Percentiles rank a stretch among this genome's conserved stretches.
These are phyloP conservation scores for Thecophora atra DNA, from an alignment of 2,888 invertebrate species.

Conservation along the genomic window DNA sequence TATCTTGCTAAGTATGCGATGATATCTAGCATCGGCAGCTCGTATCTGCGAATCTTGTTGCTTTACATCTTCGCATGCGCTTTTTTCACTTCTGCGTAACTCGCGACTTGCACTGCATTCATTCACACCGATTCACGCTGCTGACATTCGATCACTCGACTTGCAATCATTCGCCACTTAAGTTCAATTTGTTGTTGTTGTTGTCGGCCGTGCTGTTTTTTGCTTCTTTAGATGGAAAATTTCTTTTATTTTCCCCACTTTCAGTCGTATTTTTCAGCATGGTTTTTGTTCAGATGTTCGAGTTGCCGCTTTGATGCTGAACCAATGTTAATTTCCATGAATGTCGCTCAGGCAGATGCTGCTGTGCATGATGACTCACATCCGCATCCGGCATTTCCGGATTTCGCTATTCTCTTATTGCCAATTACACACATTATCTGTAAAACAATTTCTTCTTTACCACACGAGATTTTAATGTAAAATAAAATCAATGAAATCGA, in stretches of 20 bases:
- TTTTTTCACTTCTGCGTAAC: slow-evolving; percentile 15
- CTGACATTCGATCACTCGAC: slow-evolving; percentile 17
- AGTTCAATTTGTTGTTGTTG: background rate
- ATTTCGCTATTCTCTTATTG: background rate
- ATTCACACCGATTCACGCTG: slow-evolving; percentile 4
- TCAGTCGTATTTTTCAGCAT: background rate
- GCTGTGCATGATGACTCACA: slow-evolving; percentile 1
- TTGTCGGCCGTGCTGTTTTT: slow-evolving; percentile 16
- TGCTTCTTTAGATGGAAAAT: background rate
- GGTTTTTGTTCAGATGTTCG: background rate
- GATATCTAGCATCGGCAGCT: background rate
- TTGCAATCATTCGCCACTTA: background rate
- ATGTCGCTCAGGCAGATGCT: slow-evolving; percentile 30
- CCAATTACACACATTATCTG: background rate
- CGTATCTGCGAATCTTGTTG: slow-evolving; percentile 10
- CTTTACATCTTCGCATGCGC: slow-evolving; percentile 2
- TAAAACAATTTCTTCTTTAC: too few relatives aligned
- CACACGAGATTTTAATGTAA: too few relatives aligned
- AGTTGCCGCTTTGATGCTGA: background rate
- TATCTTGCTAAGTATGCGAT: background rate
- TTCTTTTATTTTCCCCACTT: background rate
- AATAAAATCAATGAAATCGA: too few relatives aligned
- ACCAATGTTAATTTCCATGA: background rate
- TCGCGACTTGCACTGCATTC: background rate
- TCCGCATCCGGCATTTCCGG: slow-evolving; percentile 26